Percentiles rank a stretch among this genome's conserved stretches.
These are phyloP conservation scores for Hesperia comma DNA, from an alignment of 2,888 invertebrate species.

Conservation along the genomic window DNA sequence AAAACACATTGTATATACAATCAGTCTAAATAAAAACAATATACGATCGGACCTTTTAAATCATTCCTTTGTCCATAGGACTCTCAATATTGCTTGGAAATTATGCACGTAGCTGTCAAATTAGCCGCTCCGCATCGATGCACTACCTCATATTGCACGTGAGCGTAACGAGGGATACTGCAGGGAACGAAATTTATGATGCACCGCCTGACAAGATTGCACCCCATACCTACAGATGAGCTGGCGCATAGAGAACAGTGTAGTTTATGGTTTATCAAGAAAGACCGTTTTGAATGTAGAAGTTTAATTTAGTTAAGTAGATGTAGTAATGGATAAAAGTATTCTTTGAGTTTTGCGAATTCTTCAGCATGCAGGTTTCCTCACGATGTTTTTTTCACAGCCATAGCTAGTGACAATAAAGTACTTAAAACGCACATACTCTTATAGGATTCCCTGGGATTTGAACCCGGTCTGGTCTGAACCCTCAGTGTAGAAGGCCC, in stretches of 20 bases:
- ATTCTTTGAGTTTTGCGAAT: no score
- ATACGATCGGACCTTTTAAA: constrained; percentile 1
- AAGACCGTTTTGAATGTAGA: neutral
- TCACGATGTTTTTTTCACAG: no score
- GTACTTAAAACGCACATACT: no score
- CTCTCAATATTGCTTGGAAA: constrained; percentile 32
- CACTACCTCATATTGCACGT: constrained; percentile 35
- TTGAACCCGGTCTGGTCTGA: no score
- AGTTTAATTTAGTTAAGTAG: no score
- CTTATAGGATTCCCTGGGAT: no score
- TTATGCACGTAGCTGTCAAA: constrained; percentile 37
- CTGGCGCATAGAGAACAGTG: constrained; percentile 1
- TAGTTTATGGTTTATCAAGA: neutral
- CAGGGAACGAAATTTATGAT: constrained; percentile 33
- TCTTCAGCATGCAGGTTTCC: no score
- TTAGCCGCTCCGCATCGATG: constrained; percentile 33
- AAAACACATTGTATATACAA: no score
- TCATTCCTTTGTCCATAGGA: constrained; percentile 16
- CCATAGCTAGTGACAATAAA: no score
- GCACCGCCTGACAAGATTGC: constrained; percentile 21
- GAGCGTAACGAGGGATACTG: constrained; percentile 30
- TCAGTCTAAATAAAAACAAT: no score
- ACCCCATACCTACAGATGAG: constrained; percentile 15
- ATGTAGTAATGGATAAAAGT: no score
- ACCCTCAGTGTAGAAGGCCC: no score